Evolutionary conservation across 53 echinoderm and acorn worm genomes (phyloP).

Genomic region (Zoroaster sp.): DNA sequence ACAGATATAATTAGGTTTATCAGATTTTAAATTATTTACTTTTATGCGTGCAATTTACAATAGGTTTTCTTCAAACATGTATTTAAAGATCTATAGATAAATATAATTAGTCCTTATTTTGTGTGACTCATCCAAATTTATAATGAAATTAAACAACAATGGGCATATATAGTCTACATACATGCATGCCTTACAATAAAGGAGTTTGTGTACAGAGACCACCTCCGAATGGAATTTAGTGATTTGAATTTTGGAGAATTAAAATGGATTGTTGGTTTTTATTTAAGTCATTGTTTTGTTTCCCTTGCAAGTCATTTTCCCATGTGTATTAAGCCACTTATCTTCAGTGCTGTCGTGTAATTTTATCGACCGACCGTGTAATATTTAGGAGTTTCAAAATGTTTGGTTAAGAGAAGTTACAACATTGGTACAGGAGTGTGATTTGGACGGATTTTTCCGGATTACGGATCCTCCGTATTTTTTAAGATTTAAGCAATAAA

Average conservation of each 20-base stretch:
- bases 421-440: no score
- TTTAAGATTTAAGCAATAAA: no score
- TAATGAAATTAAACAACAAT: no score
- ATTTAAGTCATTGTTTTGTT: background rate
- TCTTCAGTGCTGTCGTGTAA: no score
- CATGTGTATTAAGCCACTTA: no score
- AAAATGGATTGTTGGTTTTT: background rate
- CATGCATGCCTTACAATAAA: background rate
- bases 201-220: background rate
- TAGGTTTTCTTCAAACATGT: background rate
- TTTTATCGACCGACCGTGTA: no score
- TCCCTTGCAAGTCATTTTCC: background rate
- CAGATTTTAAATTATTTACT: background rate
- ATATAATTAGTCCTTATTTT: background rate
- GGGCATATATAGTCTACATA: background rate
- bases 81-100: background rate
- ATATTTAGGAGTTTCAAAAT: no score
- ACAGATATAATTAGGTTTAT: no score
- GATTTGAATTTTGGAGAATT: background rate
- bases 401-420: no score
- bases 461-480: no score
- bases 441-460: no score
- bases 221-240: no score
- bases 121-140: background rate
- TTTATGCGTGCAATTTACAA: background rate